phyloP scores from a whole-genome alignment of 2,888 invertebrate genomes.

The Mellilla xanthometata region DNA sequence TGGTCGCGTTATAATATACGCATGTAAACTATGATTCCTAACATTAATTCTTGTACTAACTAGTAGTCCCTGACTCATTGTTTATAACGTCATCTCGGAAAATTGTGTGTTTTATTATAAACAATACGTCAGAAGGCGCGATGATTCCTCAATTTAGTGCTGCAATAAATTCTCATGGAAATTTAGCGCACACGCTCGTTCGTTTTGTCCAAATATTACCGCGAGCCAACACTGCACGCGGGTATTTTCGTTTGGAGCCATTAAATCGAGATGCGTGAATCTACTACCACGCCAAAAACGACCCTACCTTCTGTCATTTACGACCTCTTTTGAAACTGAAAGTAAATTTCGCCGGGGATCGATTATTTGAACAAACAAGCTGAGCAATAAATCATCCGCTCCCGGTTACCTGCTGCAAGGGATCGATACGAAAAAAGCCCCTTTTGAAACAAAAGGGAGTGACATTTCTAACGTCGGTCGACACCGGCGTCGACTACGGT shows the following conservation, averaged over 20 bases:
- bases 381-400: conserved; percentile 76
- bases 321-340: conserved; percentile 40
- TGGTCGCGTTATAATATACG: no score
- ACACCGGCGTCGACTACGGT: conserved; percentile 34
- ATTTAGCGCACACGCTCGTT: conserved; percentile 57
- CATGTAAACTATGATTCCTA: no score
- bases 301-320: conserved; percentile 35
- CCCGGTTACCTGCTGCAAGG: conserved; percentile 76
- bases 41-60: background rate
- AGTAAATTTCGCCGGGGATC: conserved; percentile 55
- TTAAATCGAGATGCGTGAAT: conserved; percentile 61
- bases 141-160: conserved; percentile 54
- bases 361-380: conserved; percentile 80
- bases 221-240: conserved; percentile 53
- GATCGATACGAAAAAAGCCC: conserved; percentile 72
- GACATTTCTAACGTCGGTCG: conserved; percentile 61
- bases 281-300: conserved; percentile 36
- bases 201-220: conserved; percentile 68
- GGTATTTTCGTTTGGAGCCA: conserved; percentile 65
- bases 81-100: conserved; percentile 21
- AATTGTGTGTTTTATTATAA: conserved; percentile 35
- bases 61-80: conserved; percentile 15
- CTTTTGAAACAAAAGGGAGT: conserved; percentile 69
- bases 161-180: conserved; percentile 60
- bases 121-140: conserved; percentile 37